Conservation (phyloP, 2,113 vertebrate species). For the Micromys minutus region DNA sequence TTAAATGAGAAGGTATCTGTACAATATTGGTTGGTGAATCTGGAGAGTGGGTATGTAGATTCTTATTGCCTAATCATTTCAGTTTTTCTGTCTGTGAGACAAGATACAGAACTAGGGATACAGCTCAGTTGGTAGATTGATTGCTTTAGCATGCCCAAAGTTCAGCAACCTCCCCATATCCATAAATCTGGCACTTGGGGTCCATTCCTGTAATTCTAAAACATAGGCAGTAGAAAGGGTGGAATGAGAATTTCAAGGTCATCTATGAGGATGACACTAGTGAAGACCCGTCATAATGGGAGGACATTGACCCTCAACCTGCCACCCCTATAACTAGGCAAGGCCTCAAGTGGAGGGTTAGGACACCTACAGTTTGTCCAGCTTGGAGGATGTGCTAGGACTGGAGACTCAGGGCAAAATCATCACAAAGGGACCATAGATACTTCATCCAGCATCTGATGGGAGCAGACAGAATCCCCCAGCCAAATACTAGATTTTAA, state of each 20-base stretch:
- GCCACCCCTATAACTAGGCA: neutral
- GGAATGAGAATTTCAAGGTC: neutral
- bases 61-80: neutral
- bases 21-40: slow-evolving; percentile 17
- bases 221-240: neutral
- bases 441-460: neutral
- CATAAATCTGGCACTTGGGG: neutral
- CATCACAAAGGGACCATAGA: neutral
- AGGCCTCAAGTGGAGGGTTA: neutral
- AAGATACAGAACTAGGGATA: neutral
- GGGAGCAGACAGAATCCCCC: neutral
- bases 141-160: neutral
- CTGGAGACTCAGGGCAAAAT: no score
- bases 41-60: neutral
- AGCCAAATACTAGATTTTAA: neutral
- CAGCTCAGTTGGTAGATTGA: neutral
- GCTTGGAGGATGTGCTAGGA: no score
- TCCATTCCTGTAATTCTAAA: neutral
- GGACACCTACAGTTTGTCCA: neutral
- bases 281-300: neutral
- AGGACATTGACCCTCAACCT: neutral
- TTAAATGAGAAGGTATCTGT: neutral
- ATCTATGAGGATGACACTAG: neutral
- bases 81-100: neutral
- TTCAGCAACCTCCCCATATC: no score